Evolutionary conservation across 2,113 vertebrate genomes (phyloP).

Genomic region (Callorhinus ursinus): DNA sequence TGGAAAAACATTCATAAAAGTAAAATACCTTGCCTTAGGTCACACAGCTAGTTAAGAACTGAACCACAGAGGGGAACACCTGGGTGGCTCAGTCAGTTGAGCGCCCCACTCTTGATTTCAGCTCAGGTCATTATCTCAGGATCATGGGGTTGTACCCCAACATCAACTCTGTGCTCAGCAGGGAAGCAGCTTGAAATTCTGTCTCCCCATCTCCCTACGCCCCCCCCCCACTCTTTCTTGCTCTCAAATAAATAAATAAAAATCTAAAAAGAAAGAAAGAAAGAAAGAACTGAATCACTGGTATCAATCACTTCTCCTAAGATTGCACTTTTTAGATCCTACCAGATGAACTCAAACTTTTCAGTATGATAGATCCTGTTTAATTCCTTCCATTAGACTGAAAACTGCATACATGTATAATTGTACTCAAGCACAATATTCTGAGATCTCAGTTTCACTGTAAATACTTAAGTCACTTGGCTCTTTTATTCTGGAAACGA

Average conservation of each 20-base stretch:
- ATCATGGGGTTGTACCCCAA: background rate
- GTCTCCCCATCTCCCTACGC: background rate
- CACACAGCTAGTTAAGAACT: background rate
- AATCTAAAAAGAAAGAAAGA: background rate
- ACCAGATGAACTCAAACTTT: background rate
- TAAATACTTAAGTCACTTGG: slow-evolving; percentile 29
- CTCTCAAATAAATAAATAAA: background rate
- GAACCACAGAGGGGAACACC: background rate
- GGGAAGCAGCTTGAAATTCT: background rate
- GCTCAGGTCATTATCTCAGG: background rate
- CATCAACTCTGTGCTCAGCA: background rate
- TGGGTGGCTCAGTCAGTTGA: background rate
- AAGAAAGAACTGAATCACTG: background rate
- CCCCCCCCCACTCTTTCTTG: background rate
- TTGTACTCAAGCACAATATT: background rate
- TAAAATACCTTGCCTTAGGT: background rate
- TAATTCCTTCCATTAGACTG: slow-evolving; percentile 22
- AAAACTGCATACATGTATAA: background rate
- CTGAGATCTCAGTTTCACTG: slow-evolving; percentile 50
- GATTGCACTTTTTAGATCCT: background rate
- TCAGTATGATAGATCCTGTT: background rate
- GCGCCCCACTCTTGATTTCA: background rate
- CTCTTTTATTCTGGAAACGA: slow-evolving; percentile 55
- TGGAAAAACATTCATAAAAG: background rate
- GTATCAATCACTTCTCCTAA: background rate